These are phyloP conservation scores for Apodemia duryi DNA, from an alignment of 2,888 invertebrate species.

Conservation along the genomic window DNA sequence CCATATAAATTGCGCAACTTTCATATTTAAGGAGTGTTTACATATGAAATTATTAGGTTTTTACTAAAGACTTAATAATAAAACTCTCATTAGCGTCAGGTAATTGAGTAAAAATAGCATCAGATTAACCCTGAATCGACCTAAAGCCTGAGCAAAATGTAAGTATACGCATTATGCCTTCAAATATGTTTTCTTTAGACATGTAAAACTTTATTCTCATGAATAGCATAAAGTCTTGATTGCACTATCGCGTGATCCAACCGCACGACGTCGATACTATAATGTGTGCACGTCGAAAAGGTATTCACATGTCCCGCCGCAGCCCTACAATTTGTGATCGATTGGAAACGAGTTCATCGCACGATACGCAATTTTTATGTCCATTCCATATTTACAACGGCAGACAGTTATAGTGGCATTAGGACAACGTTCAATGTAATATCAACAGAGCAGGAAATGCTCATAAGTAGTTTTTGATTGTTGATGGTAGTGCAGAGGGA, in stretches of 20 bases:
- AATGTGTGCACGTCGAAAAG: conserved; percentile 32
- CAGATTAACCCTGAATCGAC: neutral
- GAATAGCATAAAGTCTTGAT: conserved; percentile 30
- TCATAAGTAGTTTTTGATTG: neutral
- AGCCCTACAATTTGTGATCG: conserved; percentile 35
- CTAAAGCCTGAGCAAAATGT: neutral
- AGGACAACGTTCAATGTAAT: conserved; percentile 24
- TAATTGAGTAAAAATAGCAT: too few species aligned
- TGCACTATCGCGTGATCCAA: conserved; percentile 34
- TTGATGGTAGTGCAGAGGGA: conserved; percentile 23
- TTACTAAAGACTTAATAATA: too few species aligned
- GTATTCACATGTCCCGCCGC: conserved; percentile 33
- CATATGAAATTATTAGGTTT: too few species aligned
- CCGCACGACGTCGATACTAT: conserved; percentile 31
- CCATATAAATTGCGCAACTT: too few species aligned
- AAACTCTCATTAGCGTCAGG: too few species aligned
- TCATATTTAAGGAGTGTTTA: too few species aligned
- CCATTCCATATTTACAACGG: neutral
- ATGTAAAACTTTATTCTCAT: conserved; percentile 20
- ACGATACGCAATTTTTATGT: conserved; percentile 19
- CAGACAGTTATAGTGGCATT: neutral
- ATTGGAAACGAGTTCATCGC: conserved; percentile 25
- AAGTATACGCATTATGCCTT: neutral
- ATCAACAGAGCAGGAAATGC: conserved; percentile 4
- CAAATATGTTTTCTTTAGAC: conserved; percentile 8